A percentile compares a stretch with the other conserved stretches of the same genome.
These are phyloP conservation scores for Prionailurus viverrinus DNA, from an alignment of 2,113 vertebrate species.

Conservation along the genomic window DNA sequence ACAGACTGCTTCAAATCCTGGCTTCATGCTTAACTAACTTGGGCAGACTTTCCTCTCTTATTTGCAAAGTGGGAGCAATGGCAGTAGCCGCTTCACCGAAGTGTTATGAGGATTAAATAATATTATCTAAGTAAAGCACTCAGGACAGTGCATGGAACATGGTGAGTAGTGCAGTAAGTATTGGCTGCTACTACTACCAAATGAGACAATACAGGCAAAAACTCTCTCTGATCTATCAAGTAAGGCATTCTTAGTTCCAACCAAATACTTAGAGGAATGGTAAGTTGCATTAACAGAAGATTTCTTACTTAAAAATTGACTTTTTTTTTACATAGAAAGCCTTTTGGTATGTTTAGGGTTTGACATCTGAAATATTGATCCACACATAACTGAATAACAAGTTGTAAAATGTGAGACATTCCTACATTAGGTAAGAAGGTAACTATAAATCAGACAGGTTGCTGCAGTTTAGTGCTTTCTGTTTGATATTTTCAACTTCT, in stretches of 20 bases:
- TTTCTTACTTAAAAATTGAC: conserved; percentile 36
- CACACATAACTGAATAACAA: not conserved
- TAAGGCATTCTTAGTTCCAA: not conserved
- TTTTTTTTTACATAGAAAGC: not conserved
- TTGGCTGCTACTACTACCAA: not conserved
- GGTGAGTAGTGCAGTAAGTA: not conserved
- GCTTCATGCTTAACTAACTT: not conserved
- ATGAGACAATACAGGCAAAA: not conserved
- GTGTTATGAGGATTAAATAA: conserved; percentile 45
- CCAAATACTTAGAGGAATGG: not conserved
- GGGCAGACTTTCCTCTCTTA: conserved; percentile 4
- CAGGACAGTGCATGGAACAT: not conserved
- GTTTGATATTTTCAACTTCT: conserved; percentile 45
- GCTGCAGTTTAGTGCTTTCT: not conserved
- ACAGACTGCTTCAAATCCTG: not conserved
- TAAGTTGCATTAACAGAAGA: not conserved
- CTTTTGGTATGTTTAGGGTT: conserved; percentile 25
- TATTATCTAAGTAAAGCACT: not conserved
- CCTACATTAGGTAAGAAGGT: not conserved
- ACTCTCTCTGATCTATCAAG: not conserved
- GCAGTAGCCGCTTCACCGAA: not conserved
- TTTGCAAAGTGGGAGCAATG: not conserved
- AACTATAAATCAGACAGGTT: not conserved
- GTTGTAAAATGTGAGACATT: conserved; percentile 1
- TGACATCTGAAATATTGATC: not conserved